phyloP scores from a whole-genome alignment of 2,888 invertebrate genomes.

The Augochlorella aurata region DNA sequence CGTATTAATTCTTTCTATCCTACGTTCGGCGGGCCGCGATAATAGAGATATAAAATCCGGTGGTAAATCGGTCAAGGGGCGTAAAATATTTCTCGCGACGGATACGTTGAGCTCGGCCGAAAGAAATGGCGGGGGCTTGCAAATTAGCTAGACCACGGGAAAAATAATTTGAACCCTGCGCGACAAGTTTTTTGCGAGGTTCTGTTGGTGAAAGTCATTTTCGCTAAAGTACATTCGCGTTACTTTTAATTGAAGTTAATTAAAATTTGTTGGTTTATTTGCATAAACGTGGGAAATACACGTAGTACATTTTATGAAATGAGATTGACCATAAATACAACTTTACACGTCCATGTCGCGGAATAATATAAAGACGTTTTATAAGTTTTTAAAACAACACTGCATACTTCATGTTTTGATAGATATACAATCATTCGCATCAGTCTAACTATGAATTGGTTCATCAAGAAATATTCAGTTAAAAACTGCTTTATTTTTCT shows the following conservation, averaged over 20 bases:
- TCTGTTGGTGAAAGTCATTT: background rate
- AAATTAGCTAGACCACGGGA: background rate
- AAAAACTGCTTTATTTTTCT: no score
- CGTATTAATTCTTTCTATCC: conserved; percentile 40
- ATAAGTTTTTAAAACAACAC: no score
- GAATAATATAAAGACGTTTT: no score
- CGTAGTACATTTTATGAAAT: no score
- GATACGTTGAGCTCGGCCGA: background rate
- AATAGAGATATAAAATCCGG: conserved; percentile 19
- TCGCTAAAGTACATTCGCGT: background rate
- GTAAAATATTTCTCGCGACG: background rate
- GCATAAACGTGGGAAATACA: no score
- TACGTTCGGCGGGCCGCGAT: background rate
- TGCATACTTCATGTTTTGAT: no score
- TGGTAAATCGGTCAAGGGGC: conserved; percentile 2
- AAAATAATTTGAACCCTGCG: background rate
- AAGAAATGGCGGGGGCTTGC: background rate
- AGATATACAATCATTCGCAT: no score
- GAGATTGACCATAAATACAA: no score
- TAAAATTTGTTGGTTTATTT: no score
- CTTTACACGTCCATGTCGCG: no score
- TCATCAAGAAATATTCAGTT: no score
- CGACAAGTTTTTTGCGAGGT: background rate
- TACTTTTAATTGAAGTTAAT: background rate
- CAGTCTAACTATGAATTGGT: no score